Percentiles rank a stretch among this genome's conserved stretches.
These are phyloP conservation scores for Anolis carolinensis DNA, from an alignment of 2,113 vertebrate species.

Conservation along the genomic window DNA sequence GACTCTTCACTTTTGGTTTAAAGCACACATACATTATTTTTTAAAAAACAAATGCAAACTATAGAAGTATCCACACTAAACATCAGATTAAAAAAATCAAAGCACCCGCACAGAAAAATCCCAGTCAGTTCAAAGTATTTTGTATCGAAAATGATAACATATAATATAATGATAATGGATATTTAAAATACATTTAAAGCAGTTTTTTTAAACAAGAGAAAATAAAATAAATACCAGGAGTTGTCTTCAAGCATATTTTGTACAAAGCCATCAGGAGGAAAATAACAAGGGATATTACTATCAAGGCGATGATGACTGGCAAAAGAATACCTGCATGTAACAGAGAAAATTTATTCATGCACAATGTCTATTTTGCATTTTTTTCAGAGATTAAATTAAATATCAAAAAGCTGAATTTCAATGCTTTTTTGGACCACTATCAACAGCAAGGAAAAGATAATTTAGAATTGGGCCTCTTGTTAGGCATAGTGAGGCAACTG, in stretches of 20 bases:
- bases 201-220: background rate
- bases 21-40: too few relatives aligned
- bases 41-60: background rate
- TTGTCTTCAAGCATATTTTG: conserved; percentile 77
- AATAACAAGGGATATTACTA: conserved; percentile 73
- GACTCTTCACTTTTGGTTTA: too few relatives aligned
- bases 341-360: background rate
- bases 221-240: conserved; percentile 71
- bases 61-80: background rate
- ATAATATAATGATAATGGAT: background rate
- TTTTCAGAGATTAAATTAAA: background rate
- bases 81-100: background rate
- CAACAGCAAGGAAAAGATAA: background rate
- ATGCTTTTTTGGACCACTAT: background rate
- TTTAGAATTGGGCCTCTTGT: background rate
- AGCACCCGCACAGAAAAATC: background rate
- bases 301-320: conserved; percentile 76
- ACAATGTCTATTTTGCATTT: background rate
- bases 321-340: conserved; percentile 73
- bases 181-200: background rate
- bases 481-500: background rate
- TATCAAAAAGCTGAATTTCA: background rate
- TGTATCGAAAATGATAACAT: background rate
- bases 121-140: background rate
- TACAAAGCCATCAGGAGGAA: conserved; percentile 77